A percentile compares a stretch with the other conserved stretches of the same genome.
Conservation (phyloP, 92 coral and sea anemone species). For the Phenganax subtilis region DNA sequence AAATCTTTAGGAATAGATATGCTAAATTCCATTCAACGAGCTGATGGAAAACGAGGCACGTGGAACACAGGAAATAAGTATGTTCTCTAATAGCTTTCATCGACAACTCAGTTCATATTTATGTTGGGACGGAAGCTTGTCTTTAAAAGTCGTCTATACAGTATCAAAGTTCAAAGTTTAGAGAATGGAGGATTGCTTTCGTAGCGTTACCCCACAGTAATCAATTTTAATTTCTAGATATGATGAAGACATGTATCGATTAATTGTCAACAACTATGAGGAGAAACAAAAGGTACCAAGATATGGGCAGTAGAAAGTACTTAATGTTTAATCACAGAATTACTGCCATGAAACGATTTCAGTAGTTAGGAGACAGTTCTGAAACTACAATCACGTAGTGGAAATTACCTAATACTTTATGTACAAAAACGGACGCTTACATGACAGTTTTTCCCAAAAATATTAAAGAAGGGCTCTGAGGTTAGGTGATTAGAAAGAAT, state of each 20-base stretch:
- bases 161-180: not conserved
- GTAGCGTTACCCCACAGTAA: not conserved
- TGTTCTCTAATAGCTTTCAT: not conserved
- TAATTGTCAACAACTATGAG: constrained; percentile 77
- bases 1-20: constrained; percentile 83
- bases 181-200: not conserved
- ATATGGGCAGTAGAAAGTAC: too few species aligned
- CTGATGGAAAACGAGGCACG: constrained; percentile 80
- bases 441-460: too few species aligned
- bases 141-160: not conserved
- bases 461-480: too few species aligned
- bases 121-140: too few species aligned
- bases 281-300: constrained; percentile 80
- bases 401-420: too few species aligned
- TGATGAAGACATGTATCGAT: constrained; percentile 91
- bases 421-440: too few species aligned
- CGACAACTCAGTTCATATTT: too few species aligned
- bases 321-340: too few species aligned
- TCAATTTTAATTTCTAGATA: constrained; percentile 44
- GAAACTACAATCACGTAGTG: too few species aligned
- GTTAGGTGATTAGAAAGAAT: too few species aligned
- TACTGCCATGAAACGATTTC: too few species aligned
- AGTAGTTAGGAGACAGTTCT: too few species aligned
- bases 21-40: constrained; percentile 76
- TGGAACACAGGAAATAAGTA: constrained; percentile 96